Conservation (phyloP, 2,888 invertebrate species). For the Acronicta leporina region DNA sequence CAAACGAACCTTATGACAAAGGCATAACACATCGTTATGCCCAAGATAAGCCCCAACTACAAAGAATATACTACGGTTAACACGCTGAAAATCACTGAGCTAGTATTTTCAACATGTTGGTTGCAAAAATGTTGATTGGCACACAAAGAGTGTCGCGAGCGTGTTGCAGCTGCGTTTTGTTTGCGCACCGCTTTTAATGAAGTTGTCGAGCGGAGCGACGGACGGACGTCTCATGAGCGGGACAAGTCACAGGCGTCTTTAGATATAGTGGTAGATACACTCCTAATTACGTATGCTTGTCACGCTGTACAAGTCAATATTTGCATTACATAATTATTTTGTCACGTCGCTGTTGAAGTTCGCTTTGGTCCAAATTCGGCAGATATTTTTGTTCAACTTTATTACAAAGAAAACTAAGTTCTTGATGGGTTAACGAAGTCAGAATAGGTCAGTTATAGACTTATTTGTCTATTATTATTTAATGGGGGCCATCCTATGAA, state of each 20-base stretch:
- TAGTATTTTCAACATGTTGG: slow-evolving; percentile 46
- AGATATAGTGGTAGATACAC: neutral
- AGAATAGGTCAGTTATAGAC: too few relatives aligned
- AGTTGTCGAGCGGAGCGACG: slow-evolving; percentile 69
- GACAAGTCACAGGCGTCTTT: slow-evolving; percentile 27
- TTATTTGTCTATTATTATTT: too few relatives aligned
- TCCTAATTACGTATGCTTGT: neutral
- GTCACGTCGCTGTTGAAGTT: neutral
- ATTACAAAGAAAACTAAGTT: too few relatives aligned
- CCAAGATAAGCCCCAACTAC: slow-evolving; percentile 20
- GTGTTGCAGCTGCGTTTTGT: slow-evolving; percentile 63
- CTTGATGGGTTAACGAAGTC: too few relatives aligned
- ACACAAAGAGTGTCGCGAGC: slow-evolving; percentile 69
- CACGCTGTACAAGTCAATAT: neutral
- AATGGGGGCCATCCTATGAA: too few relatives aligned
- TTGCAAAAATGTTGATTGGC: slow-evolving; percentile 74
- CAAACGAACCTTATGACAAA: slow-evolving; percentile 6
- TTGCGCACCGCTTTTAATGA: slow-evolving; percentile 74
- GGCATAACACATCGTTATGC: neutral
- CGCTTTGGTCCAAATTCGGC: too few relatives aligned
- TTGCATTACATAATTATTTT: neutral
- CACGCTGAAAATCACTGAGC: slow-evolving; percentile 34
- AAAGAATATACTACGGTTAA: slow-evolving; percentile 13
- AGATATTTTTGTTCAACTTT: too few relatives aligned
- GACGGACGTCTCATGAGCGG: slow-evolving; percentile 42